Evolutionary conservation across 2,797 vertebrate genomes (phyloP).

Genomic region (Sandelia bainsii): DNA sequence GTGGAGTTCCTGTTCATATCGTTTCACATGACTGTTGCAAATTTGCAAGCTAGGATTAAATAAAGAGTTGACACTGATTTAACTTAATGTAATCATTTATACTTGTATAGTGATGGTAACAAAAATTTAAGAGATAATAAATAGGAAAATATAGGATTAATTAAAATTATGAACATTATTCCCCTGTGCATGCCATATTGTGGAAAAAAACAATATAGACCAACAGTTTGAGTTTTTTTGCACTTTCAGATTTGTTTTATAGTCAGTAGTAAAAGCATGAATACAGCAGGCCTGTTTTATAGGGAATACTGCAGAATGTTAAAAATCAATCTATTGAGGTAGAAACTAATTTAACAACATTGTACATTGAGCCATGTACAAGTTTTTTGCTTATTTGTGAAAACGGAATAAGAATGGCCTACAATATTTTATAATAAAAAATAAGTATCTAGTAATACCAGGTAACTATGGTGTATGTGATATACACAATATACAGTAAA

Average conservation of each 20-base stretch:
- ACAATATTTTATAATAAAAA: too few species aligned
- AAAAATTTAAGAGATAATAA: background rate
- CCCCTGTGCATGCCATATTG: too few species aligned
- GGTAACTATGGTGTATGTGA: too few species aligned
- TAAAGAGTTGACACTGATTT: background rate
- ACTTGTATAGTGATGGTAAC: background rate
- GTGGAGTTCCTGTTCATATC: conserved; percentile 25
- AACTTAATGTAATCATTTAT: background rate
- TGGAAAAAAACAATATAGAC: too few species aligned
- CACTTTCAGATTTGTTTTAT: background rate
- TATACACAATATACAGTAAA: background rate
- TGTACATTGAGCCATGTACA: background rate
- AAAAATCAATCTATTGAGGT: background rate
- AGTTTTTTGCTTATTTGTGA: background rate
- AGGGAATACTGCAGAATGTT: background rate
- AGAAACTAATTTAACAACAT: background rate
- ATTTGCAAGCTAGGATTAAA: conserved; percentile 13
- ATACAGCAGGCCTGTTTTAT: background rate
- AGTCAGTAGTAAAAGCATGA: background rate
- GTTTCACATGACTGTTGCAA: background rate
- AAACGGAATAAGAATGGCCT: too few species aligned
- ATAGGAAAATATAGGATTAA: background rate
- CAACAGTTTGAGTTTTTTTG: too few species aligned
- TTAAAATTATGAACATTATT: background rate
- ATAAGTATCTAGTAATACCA: too few species aligned